Conservation (phyloP, 2,113 vertebrate genomes). For the Entelurus aequoreus region DNA sequence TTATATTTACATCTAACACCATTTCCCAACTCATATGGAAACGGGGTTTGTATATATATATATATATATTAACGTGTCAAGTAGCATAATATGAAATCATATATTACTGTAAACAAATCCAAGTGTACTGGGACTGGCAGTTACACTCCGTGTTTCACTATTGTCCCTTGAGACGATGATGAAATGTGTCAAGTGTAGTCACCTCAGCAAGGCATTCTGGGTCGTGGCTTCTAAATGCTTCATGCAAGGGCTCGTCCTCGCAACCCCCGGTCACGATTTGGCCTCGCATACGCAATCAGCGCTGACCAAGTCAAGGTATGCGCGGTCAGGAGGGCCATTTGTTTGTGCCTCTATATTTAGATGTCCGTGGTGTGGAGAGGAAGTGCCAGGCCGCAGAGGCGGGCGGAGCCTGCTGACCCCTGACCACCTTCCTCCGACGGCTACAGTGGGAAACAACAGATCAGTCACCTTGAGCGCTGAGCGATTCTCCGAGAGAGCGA, state of each 20-base stretch:
- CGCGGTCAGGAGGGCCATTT: slow-evolving; percentile 21
- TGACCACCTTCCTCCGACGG: slow-evolving; percentile 56
- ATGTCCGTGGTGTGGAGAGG: slow-evolving; percentile 33
- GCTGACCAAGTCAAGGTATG: slow-evolving; percentile 10
- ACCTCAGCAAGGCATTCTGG: too few relatives aligned
- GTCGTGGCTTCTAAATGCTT: background rate
- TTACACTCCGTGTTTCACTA: too few relatives aligned
- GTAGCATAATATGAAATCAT: too few relatives aligned
- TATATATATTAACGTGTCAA: too few relatives aligned
- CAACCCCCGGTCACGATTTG: background rate
- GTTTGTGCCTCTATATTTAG: slow-evolving; percentile 57
- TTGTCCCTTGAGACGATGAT: too few relatives aligned
- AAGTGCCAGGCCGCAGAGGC: slow-evolving; percentile 54
- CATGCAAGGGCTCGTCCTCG: background rate
- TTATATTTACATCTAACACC: too few relatives aligned
- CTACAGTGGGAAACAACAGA: slow-evolving; percentile 68
- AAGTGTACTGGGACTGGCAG: too few relatives aligned
- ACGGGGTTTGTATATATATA: too few relatives aligned
- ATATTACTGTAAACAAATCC: too few relatives aligned
- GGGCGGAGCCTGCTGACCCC: slow-evolving; percentile 50
- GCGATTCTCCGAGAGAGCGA: slow-evolving; percentile 25
- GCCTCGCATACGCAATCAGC: background rate
- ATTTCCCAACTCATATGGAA: too few relatives aligned
- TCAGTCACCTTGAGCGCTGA: slow-evolving; percentile 46
- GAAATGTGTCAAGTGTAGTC: too few relatives aligned